Conservation (phyloP, 2,888 invertebrate genomes). For the Tenthredo notha region DNA sequence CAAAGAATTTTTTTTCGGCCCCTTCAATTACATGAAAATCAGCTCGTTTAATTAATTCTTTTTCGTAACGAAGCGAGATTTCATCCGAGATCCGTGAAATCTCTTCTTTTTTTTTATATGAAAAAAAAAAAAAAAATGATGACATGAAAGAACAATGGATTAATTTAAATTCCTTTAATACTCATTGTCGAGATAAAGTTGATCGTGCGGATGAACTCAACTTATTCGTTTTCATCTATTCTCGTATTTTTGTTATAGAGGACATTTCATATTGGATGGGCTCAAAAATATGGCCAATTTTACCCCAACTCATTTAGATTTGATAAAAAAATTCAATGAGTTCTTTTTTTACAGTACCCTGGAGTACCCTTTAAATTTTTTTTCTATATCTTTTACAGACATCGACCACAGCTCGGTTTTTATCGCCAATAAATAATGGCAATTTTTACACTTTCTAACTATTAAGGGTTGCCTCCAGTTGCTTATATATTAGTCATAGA, state of each 20-base stretch:
- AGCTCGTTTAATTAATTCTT: background rate
- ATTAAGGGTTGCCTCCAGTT: background rate
- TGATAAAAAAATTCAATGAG: background rate
- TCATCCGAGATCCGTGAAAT: background rate
- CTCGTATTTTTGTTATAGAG: background rate
- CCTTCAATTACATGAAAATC: background rate
- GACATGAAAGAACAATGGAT: background rate
- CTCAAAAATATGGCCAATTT: background rate
- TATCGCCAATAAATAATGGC: background rate
- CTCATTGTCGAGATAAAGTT: background rate
- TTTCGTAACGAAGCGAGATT: background rate
- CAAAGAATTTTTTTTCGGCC: background rate
- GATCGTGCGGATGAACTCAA: background rate
- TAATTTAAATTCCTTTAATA: background rate
- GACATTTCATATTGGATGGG: background rate
- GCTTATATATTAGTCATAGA: background rate
- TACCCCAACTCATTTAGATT: background rate
- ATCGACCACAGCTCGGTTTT: background rate
- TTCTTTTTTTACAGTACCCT: background rate
- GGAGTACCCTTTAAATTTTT: background rate
- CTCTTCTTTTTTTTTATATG: background rate
- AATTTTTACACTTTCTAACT: background rate
- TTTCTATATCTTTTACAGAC: background rate
- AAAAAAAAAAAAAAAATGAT: background rate
- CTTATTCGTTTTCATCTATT: background rate